Percentiles rank a stretch among this genome's conserved stretches.
Evolutionary conservation across 2,113 vertebrate species (phyloP).

Genomic region (Lichenostomus cassidix): DNA sequence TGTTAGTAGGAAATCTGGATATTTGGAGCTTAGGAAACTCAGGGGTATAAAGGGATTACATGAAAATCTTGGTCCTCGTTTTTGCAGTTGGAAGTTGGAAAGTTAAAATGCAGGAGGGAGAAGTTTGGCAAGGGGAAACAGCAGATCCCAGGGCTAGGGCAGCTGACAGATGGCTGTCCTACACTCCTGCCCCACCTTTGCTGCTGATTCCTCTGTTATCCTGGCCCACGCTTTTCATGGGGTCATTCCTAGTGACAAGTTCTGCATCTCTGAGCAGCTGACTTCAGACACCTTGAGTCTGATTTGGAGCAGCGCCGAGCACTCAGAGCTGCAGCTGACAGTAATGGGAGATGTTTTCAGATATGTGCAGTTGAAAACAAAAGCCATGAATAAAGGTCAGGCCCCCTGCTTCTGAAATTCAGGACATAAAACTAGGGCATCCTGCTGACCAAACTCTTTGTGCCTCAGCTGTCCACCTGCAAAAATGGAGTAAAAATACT

Average conservation of each 20-base stretch:
- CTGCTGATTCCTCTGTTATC: not conserved
- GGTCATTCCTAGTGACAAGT: not conserved
- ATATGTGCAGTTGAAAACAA: not conserved
- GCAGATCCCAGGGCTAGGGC: not conserved
- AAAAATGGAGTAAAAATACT: not conserved
- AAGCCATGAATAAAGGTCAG: not conserved
- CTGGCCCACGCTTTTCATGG: not conserved
- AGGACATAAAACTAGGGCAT: not conserved
- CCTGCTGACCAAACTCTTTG: not conserved
- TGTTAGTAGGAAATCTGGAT: not conserved
- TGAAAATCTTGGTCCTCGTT: not conserved
- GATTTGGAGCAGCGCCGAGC: not conserved
- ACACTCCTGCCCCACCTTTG: not conserved
- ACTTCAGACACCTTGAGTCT: not conserved
- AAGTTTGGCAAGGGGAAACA: not conserved
- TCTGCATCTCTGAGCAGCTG: not conserved
- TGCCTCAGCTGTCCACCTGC: not conserved
- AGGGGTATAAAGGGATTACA: conserved; percentile 19
- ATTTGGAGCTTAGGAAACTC: conserved; percentile 25
- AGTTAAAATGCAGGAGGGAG: not conserved
- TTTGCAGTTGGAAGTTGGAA: not conserved
- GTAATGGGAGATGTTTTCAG: not conserved
- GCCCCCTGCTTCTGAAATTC: not conserved
- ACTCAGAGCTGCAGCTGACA: not conserved
- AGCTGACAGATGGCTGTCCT: not conserved